A percentile compares a stretch with the other conserved stretches of the same genome.
These are phyloP conservation scores for Eulacestoma nigropectus DNA, from an alignment of 2,113 vertebrate species.

Conservation along the genomic window DNA sequence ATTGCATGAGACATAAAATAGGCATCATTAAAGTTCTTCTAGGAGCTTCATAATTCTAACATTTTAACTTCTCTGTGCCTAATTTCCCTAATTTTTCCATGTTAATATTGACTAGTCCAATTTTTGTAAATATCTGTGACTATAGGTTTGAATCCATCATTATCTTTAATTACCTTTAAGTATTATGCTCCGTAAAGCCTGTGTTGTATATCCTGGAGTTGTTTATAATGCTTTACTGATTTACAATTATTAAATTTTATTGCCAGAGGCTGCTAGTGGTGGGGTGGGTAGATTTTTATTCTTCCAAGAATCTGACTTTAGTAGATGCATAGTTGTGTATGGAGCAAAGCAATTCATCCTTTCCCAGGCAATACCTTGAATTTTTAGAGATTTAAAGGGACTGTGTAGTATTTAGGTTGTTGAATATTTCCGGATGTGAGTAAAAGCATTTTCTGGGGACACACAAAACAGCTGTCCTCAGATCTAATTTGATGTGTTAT, in stretches of 20 bases:
- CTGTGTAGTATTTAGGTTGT: not conserved
- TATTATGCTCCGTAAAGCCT: not conserved
- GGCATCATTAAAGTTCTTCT: not conserved
- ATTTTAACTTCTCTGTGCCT: not conserved
- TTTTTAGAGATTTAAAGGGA: not conserved
- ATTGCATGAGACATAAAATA: not conserved
- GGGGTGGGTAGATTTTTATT: not conserved
- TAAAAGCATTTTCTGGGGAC: not conserved
- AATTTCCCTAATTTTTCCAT: not conserved
- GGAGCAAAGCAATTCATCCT: not conserved
- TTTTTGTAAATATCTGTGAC: not conserved
- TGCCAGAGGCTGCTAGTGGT: not conserved
- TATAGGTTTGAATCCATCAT: not conserved
- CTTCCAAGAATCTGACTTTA: not conserved
- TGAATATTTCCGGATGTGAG: not conserved
- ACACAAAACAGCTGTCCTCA: not conserved
- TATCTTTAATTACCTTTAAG: not conserved
- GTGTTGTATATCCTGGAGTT: not conserved
- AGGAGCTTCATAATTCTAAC: not conserved
- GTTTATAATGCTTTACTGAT: constrained; percentile 5
- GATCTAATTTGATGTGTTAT: not conserved
- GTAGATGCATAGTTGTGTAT: not conserved
- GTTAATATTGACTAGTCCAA: not conserved
- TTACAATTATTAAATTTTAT: not conserved
- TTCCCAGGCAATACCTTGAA: not conserved